These are phyloP conservation scores for Stenoptilia bipunctidactyla DNA, from an alignment of 2,888 invertebrate species.

Conservation along the genomic window DNA sequence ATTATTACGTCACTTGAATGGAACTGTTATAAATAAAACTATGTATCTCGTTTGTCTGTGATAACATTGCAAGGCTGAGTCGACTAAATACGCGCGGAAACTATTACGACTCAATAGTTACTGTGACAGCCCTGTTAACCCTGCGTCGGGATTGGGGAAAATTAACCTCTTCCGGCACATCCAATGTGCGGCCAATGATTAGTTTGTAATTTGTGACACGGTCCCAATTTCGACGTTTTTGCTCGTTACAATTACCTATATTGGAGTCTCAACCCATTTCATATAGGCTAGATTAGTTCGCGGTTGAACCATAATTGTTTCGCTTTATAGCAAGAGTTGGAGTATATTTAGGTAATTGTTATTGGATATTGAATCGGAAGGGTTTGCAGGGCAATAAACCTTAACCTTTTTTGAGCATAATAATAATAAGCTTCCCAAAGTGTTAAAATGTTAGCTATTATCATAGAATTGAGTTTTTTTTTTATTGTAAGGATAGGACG, in stretches of 20 bases:
- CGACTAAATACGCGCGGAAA: not conserved
- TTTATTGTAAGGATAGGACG: no score
- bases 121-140: not conserved
- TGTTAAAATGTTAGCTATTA: no score
- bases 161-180: slow-evolving; percentile 57
- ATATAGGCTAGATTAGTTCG: no score
- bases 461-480: no score
- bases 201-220: slow-evolving; percentile 53
- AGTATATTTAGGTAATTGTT: not conserved
- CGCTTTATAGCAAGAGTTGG: slow-evolving; percentile 3
- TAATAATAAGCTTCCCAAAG: no score
- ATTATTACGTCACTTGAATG: no score
- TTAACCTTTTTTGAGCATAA: no score
- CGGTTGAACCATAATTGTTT: not conserved
- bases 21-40: not conserved
- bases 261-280: slow-evolving; percentile 1
- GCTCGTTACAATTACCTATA: slow-evolving; percentile 6
- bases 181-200: slow-evolving; percentile 57
- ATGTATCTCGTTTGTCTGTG: no score
- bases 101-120: not conserved
- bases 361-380: no score
- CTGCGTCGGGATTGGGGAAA: slow-evolving; percentile 42
- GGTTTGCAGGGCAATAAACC: no score
- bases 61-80: no score
- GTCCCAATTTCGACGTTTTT: slow-evolving; percentile 23